Evolutionary conservation across 2,888 invertebrate genomes (phyloP).

Genomic region (Drosophila rubida): DNA sequence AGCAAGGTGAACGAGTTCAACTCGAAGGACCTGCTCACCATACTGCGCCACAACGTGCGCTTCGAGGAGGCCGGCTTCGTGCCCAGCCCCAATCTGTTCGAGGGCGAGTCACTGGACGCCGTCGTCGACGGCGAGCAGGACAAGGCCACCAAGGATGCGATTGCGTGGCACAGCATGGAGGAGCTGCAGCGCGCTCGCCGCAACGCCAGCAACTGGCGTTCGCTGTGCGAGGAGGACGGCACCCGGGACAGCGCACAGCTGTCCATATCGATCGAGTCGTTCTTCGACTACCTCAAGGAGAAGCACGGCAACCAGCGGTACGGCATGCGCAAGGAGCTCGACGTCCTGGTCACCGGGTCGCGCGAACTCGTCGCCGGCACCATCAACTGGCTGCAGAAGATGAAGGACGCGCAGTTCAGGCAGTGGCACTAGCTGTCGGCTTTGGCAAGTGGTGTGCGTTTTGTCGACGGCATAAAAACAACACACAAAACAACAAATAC

Average conservation of each 20-base stretch:
- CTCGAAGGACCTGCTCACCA: constrained; percentile 68
- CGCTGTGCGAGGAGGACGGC: constrained; percentile 65
- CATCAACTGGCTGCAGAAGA: constrained; percentile 38
- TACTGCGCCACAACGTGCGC: constrained; percentile 54
- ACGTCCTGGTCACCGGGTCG: constrained; percentile 67
- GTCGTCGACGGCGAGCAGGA: constrained; percentile 15
- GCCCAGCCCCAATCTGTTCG: constrained; percentile 58
- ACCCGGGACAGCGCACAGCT: constrained; percentile 60
- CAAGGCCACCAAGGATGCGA: constrained; percentile 30
- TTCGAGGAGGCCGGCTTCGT: constrained; percentile 71
- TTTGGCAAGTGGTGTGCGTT: background rate
- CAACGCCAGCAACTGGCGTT: constrained; percentile 66
- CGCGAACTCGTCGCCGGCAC: constrained; percentile 65
- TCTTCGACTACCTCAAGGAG: constrained; percentile 57
- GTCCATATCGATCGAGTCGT: constrained; percentile 50
- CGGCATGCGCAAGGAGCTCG: constrained; percentile 66
- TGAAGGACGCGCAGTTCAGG: constrained; percentile 39
- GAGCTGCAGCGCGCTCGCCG: constrained; percentile 65
- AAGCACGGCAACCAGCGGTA: constrained; percentile 65
- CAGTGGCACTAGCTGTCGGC: constrained; percentile 1
- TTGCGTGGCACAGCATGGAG: constrained; percentile 67
- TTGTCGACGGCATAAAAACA: background rate
- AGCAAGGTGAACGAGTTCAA: constrained; percentile 69
- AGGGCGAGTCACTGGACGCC: constrained; percentile 48
- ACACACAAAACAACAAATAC: too few relatives aligned